phyloP scores from a whole-genome alignment of 2,113 vertebrate species.

The Halichoeres trimaculatus region DNA sequence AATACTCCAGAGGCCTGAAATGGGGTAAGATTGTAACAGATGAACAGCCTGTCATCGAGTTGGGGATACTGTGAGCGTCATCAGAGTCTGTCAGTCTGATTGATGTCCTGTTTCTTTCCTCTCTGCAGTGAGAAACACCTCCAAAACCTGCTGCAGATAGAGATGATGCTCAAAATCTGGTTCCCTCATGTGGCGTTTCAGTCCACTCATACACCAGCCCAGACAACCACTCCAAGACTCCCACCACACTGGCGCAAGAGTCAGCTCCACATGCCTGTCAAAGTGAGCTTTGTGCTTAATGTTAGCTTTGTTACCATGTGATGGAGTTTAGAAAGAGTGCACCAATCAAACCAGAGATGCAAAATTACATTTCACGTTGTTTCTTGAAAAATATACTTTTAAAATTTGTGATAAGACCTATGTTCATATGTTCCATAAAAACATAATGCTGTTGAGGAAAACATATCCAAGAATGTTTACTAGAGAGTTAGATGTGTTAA shows the following conservation, averaged over 20 bases:
- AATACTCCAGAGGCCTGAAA: constrained; percentile 89
- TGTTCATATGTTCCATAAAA: too few species aligned
- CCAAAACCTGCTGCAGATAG: constrained; percentile 89
- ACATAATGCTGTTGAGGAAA: too few species aligned
- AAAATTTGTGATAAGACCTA: too few species aligned
- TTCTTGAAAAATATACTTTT: too few species aligned
- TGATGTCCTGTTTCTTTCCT: not conserved
- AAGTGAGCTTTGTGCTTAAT: constrained; percentile 51
- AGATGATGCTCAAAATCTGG: constrained; percentile 90
- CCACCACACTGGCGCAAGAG: constrained; percentile 68
- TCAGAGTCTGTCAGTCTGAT: not conserved
- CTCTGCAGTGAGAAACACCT: constrained; percentile 86
- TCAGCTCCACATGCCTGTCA: constrained; percentile 80
- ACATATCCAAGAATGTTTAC: not conserved
- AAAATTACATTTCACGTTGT: too few species aligned
- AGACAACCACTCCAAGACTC: constrained; percentile 26
- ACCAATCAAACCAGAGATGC: too few species aligned
- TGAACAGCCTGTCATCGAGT: not conserved
- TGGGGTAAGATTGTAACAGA: constrained; percentile 84
- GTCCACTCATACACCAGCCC: constrained; percentile 11
- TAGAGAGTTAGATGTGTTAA: constrained; percentile 1
- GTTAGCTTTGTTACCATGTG: too few species aligned
- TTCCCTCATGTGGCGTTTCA: constrained; percentile 82
- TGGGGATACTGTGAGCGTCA: not conserved
- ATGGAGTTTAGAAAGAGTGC: too few species aligned